Evolutionary conservation across 2,113 vertebrate genomes (phyloP).

Genomic region (Hemiprocne comata): DNA sequence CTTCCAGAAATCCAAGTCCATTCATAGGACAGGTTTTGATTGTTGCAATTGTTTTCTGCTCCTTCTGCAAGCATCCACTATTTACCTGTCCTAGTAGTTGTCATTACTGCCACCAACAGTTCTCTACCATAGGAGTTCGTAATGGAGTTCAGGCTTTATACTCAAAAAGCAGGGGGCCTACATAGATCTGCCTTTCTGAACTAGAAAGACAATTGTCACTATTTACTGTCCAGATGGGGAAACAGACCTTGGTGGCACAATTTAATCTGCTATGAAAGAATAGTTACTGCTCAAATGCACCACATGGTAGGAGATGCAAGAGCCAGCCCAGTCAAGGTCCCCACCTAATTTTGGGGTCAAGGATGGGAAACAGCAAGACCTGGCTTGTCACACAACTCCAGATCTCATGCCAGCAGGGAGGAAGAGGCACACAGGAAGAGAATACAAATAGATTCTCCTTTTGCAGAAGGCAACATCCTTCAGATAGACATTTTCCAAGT

Average conservation of each 20-base stretch:
- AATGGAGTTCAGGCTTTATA: neutral
- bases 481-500: neutral
- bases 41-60: neutral
- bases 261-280: neutral
- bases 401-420: neutral
- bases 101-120: neutral
- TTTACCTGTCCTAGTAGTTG: neutral
- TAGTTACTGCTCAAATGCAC: neutral
- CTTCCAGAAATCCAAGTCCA: neutral
- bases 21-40: neutral
- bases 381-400: neutral
- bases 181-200: neutral
- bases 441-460: neutral
- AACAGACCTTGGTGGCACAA: neutral
- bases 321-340: neutral
- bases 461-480: neutral
- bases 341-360: neutral
- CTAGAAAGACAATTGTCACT: neutral
- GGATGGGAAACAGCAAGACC: neutral
- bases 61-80: neutral
- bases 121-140: neutral
- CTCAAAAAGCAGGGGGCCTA: neutral
- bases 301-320: neutral
- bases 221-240: neutral
- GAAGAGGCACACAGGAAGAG: neutral